Base-by-base conservation (phyloP, 2,113 vertebrate species). In the Mellivora capensis region DNA sequence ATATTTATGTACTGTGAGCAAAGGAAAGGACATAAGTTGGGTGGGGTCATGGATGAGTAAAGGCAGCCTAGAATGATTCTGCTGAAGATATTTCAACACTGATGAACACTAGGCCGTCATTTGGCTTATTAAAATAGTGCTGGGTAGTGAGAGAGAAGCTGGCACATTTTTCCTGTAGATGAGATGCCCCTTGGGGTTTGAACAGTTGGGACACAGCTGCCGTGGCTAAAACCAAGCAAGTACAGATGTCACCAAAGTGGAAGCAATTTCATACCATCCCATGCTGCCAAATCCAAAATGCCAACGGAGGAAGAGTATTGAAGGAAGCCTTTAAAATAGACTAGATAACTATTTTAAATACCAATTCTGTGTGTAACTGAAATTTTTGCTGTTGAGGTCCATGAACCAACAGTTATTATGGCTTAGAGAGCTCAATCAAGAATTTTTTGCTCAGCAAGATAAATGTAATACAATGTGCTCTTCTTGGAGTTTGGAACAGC, bases 141-240 rank as follows among this genome's bases (percentile, higher is more conserved):
- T 67, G 71, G 77, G 64, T 69, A 87, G 67, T 42, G 23, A 95
- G 29, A 77, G 62, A 39, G 80, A 62, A 47, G 52, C 64, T 85
- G 64, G 96, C 81, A 80, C 72, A 85, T 64, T 87, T 87, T 77
- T 95, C 23, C 21, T 39, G 25, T 29, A 37, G 69, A 87, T 72
- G 90, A 90, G 71, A 76, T 61, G 57, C 84, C 84, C 84, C 80
- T 62, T n/a, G 71, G n/a, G 85, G 54, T 9, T 93, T 88, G 71
- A 74, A 87, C 90, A 94, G 87, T 90, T 95, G 87, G 76, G 47
- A 95, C 83, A 94, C 96, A 97, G 96, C 96, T 97, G 95, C 84
- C n/a, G 6, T 54, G 94, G 80, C 80, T 81, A 90, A 93, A 91
- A 82, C 81, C 76, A 85, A 85, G 77, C 93, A 57, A 95, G 72